phyloP scores from a whole-genome alignment of 2,113 vertebrate genomes.

The Tor tambroides region DNA sequence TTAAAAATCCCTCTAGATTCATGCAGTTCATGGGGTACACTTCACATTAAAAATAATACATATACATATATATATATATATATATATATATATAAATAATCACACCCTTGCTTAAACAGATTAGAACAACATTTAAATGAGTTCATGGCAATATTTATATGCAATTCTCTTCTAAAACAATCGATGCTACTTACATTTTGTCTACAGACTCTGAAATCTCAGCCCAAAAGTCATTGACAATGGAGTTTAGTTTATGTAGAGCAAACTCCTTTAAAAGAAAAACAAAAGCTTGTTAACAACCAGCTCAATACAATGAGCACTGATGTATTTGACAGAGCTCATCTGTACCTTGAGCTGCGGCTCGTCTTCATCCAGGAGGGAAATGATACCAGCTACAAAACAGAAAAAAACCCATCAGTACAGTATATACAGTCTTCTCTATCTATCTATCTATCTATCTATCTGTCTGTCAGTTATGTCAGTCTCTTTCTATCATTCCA shows the following conservation, averaged over 20 bases:
- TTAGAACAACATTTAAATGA: neutral
- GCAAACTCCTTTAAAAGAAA: slow-evolving; percentile 90
- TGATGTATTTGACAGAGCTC: neutral
- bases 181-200: slow-evolving; percentile 91
- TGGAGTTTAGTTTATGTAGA: slow-evolving; percentile 92
- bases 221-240: slow-evolving; percentile 99
- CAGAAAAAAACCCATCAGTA: neutral
- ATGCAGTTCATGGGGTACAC: neutral
- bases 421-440: neutral
- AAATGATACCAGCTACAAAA: slow-evolving; percentile 94
- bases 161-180: neutral
- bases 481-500: neutral
- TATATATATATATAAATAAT: too few relatives aligned
- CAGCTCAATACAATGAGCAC: neutral
- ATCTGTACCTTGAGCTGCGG: slow-evolving; percentile 92
- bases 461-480: too few relatives aligned
- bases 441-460: neutral
- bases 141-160: neutral
- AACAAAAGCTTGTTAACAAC: slow-evolving; percentile 26
- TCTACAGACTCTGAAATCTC: slow-evolving; percentile 99
- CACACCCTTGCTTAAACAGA: neutral
- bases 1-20: too few relatives aligned
- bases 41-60: neutral
- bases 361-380: slow-evolving; percentile 98
- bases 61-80: too few relatives aligned